Evolutionary conservation across 2,888 invertebrate genomes (phyloP).

Genomic region (Sphinx pinastri): DNA sequence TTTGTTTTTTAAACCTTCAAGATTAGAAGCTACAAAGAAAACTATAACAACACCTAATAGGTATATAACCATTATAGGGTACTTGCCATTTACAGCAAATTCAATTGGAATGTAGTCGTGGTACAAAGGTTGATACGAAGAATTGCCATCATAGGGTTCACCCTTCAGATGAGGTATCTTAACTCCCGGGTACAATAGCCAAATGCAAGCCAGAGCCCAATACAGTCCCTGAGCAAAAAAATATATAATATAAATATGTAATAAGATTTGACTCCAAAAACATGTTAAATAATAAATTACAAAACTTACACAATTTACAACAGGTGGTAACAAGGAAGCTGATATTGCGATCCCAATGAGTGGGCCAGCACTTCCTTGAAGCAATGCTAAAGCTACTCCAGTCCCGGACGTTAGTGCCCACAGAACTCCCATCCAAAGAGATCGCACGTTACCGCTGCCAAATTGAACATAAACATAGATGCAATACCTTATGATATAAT

Average conservation of each 20-base stretch:
- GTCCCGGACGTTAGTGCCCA: constrained; percentile 91
- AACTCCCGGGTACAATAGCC: constrained; percentile 86
- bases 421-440: constrained; percentile 89
- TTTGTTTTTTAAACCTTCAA: too few species aligned
- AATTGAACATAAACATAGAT: background rate
- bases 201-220: constrained; percentile 89
- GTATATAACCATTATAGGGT: background rate
- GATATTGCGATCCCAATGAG: constrained; percentile 96
- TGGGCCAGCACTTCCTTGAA: constrained; percentile 93
- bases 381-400: constrained; percentile 92
- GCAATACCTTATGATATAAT: too few species aligned
- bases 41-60: too few species aligned
- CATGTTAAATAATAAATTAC: background rate
- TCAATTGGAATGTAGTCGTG: constrained; percentile 90
- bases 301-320: constrained; percentile 91
- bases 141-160: constrained; percentile 85
- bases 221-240: constrained; percentile 84
- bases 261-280: background rate
- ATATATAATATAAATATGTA: background rate
- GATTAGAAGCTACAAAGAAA: too few species aligned
- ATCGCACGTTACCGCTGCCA: constrained; percentile 87
- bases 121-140: constrained; percentile 87
- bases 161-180: constrained; percentile 89
- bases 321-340: constrained; percentile 92
- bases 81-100: constrained; percentile 87